Conservation (phyloP, 2,113 vertebrate species). For the Otis tarda region DNA sequence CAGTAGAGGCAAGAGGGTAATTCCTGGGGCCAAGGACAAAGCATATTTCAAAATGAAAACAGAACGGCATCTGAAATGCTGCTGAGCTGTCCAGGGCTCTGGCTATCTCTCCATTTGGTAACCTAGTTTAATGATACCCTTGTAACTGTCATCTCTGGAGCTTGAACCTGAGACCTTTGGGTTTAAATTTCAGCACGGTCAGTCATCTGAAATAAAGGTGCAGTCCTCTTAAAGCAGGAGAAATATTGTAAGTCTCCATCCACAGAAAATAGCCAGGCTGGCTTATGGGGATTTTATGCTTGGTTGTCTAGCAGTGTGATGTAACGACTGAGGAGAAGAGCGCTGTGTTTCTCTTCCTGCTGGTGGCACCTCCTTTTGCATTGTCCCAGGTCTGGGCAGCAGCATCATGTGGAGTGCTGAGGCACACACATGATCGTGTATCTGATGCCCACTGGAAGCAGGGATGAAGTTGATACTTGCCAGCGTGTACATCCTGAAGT, state of each 20-base stretch:
- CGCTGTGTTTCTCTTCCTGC: background rate
- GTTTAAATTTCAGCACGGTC: background rate
- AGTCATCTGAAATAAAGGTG: background rate
- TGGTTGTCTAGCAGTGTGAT: background rate
- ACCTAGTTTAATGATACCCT: background rate
- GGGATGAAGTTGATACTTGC: background rate
- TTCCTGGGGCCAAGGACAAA: background rate
- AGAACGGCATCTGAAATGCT: background rate
- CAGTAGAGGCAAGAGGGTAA: background rate
- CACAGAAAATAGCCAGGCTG: background rate
- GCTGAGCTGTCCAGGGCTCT: background rate
- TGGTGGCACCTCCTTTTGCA: background rate
- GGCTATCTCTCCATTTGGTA: background rate
- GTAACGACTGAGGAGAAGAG: background rate
- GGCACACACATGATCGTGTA: background rate
- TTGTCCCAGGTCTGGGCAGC: background rate
- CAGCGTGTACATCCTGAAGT: background rate
- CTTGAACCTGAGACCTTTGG: background rate
- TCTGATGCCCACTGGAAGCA: background rate
- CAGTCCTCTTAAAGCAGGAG: background rate
- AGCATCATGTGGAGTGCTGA: background rate
- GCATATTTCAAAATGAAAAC: background rate
- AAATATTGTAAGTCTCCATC: background rate
- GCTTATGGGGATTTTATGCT: background rate
- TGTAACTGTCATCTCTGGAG: background rate